Evolutionary conservation across 1,140 invertebrate genomes (phyloP).

Genomic region (Andrena cerasifolii): DNA sequence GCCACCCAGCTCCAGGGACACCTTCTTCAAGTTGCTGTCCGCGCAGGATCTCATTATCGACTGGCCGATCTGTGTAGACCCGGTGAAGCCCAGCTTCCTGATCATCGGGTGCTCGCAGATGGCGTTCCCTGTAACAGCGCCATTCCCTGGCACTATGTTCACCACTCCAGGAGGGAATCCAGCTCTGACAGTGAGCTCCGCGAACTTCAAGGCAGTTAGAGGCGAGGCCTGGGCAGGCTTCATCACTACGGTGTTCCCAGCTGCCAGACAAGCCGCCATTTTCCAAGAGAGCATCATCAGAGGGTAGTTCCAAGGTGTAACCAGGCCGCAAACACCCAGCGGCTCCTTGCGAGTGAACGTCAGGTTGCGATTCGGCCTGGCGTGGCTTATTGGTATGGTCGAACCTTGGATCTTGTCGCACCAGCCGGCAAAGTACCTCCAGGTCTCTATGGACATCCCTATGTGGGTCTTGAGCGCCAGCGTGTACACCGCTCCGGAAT

Average conservation of each 20-base stretch:
- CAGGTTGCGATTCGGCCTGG: conserved; percentile 94
- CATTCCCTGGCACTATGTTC: conserved; percentile 94
- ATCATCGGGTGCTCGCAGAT: conserved; percentile 92
- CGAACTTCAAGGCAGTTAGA: conserved; percentile 96
- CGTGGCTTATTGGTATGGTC: conserved; percentile 94
- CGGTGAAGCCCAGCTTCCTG: conserved; percentile 96
- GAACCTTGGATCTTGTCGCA: conserved; percentile 97
- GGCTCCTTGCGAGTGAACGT: conserved; percentile 95
- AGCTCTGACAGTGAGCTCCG: conserved; percentile 92
- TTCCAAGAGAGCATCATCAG: conserved; percentile 99
- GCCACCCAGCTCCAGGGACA: conserved; percentile 95
- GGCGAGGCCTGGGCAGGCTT: conserved; percentile 97
- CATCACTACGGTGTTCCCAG: conserved; percentile 96
- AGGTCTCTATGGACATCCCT: conserved; percentile 96
- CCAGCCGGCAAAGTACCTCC: conserved; percentile 97
- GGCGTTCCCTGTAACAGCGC: conserved; percentile 90
- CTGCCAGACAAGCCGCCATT: conserved; percentile 96
- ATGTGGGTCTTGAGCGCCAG: conserved; percentile 96
- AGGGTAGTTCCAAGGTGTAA: conserved; percentile 99
- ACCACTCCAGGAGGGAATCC: conserved; percentile 97
- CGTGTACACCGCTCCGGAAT: conserved; percentile 97
- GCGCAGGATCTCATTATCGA: conserved; percentile 95
- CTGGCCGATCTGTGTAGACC: conserved; percentile 94
- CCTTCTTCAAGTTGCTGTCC: conserved; percentile 95
- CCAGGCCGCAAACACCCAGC: conserved; percentile 95